Percentiles rank a stretch among this genome's conserved stretches.
Evolutionary conservation across 2,113 vertebrate genomes (phyloP).

Genomic region (Puma concolor): DNA sequence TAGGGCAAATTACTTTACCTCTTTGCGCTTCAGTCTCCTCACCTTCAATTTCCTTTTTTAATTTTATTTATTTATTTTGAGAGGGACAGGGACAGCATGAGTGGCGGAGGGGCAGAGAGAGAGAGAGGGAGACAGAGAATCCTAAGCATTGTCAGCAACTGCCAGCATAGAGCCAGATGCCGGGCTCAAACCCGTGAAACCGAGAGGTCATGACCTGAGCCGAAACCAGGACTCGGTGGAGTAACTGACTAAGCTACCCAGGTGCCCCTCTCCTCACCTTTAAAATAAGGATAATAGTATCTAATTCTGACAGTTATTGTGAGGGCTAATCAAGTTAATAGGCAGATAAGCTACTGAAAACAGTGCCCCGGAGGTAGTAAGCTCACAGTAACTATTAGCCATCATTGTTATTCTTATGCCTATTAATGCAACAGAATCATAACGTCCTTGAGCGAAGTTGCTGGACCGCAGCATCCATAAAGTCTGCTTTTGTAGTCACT

Average conservation of each 20-base stretch:
- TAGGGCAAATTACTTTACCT: not conserved
- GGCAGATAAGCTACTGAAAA: not conserved
- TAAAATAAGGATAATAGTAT: not conserved
- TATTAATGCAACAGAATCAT: not conserved
- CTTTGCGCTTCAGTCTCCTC: not conserved
- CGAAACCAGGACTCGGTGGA: too few species aligned
- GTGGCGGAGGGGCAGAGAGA: too few species aligned
- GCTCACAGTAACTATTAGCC: not conserved
- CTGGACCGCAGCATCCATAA: not conserved
- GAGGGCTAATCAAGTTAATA: not conserved
- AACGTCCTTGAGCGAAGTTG: not conserved
- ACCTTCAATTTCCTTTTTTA: not conserved
- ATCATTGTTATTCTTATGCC: not conserved
- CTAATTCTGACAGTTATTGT: not conserved
- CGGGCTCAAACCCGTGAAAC: too few species aligned
- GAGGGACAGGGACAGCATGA: too few species aligned
- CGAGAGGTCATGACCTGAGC: too few species aligned
- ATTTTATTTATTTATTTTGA: too few species aligned
- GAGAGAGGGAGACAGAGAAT: too few species aligned
- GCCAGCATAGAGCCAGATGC: too few species aligned
- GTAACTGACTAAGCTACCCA: too few species aligned
- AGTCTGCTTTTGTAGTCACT: not conserved
- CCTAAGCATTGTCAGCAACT: too few species aligned
- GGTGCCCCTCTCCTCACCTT: not conserved
- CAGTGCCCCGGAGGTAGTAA: not conserved